Evolutionary conservation across 2,888 invertebrate species (phyloP), one percentile per base, ranked within the genome.

Genomic region (Aethes cnicana): DNA sequence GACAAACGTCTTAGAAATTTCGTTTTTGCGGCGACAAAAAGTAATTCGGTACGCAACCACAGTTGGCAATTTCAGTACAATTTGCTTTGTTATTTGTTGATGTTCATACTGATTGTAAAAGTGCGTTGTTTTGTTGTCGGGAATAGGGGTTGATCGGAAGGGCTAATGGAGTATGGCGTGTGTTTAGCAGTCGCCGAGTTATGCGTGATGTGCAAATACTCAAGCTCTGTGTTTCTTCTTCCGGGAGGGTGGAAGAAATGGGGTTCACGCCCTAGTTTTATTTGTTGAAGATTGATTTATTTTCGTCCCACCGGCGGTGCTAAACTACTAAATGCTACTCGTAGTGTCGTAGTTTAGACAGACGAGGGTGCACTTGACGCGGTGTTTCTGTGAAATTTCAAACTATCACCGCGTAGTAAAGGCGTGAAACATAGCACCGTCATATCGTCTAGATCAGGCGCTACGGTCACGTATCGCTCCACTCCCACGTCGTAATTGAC

Each of bases 401-500:
- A n/a, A n/a, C n/a, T n/a, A n/a, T n/a, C n/a, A n/a, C n/a, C n/a
- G n/a, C n/a, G n/a, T n/a, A n/a, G n/a, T 70, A 72, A 73, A 84
- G 80, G 86, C 83, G 85, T 87, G 84, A 87, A 88, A 84, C 75
- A 73, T 74, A 70, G 74, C 84, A 80, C 81, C 66, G 59, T 62
- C 64, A 57, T 82, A 83, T 85, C 82, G 59, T 59, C 57, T 56
- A 53, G 74, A 86, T 85, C 86, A 68, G 74, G 83, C 84, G 87
- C 84, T 78, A 83, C 85, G 83, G 86, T 88, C 89, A 88, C 87
- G 89, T 83, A 71, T 69, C 69, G 59, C 63, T 73, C 64, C 87
- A 84, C 88, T 86, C 87, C 87, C 87, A 87, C 89, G 87, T 86
- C 85, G 83, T 88, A 88, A 89, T 89, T 86, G 88, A 87, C 86